phyloP scores from a whole-genome alignment of 2,797 vertebrate genomes.

The Propithecus deckenii region DNA sequence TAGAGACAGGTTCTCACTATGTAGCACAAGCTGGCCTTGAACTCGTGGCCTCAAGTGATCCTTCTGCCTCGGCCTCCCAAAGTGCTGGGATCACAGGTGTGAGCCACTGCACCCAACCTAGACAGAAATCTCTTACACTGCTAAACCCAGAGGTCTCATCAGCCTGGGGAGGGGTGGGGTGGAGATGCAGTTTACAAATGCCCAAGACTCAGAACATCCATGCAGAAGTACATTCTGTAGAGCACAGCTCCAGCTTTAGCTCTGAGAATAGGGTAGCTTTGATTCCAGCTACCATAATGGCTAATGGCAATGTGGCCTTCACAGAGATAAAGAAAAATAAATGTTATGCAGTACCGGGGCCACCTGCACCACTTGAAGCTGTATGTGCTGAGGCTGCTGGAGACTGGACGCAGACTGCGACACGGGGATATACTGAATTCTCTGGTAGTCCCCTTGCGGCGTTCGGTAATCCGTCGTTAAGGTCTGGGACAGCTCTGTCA shows the following conservation, averaged over 20 bases:
- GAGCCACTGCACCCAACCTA: neutral
- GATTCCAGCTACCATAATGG: neutral
- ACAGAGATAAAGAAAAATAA: neutral
- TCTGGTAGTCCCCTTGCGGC: slow-evolving; percentile 95
- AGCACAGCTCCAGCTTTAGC: neutral
- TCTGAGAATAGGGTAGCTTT: neutral
- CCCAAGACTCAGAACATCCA: neutral
- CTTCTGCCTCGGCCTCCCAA: neutral
- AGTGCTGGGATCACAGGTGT: neutral
- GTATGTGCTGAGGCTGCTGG: slow-evolving; percentile 95
- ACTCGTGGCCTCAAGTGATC: neutral
- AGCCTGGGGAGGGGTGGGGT: neutral
- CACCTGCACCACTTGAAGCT: slow-evolving; percentile 98
- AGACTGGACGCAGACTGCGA: slow-evolving; percentile 91
- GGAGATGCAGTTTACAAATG: neutral
- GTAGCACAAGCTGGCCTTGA: neutral
- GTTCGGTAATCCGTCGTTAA: slow-evolving; percentile 96
- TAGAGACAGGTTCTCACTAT: neutral
- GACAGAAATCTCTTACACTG: neutral
- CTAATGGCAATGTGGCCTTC: neutral
- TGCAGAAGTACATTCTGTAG: accelerated
- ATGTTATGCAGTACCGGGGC: slow-evolving; percentile 87
- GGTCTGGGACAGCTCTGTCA: slow-evolving; percentile 98
- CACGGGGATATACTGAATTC: slow-evolving; percentile 98
- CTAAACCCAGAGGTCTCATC: neutral